A percentile compares a stretch with the other conserved stretches of the same genome.
phyloP scores from a whole-genome alignment of 2,797 vertebrate species.

The Danio kyathit region DNA sequence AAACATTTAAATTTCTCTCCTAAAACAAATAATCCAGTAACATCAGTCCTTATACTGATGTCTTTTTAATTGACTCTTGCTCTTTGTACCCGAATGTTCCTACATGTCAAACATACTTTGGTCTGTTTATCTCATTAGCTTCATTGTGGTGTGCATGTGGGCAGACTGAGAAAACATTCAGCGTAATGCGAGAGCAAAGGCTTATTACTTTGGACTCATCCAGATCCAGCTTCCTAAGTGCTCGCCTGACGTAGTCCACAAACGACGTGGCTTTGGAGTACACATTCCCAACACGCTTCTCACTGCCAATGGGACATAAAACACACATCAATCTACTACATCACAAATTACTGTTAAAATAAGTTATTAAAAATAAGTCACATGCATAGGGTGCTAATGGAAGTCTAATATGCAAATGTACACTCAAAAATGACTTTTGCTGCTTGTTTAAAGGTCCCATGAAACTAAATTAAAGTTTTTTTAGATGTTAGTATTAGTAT shows the following conservation, averaged over 20 bases:
- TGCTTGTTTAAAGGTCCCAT: too few relatives aligned
- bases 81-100: background rate
- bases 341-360: background rate
- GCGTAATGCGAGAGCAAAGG: conserved; percentile 15
- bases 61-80: conserved; percentile 11
- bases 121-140: conserved; percentile 23
- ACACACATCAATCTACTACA: background rate
- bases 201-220: conserved; percentile 87
- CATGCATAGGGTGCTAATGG: background rate
- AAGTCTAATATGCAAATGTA: too few relatives aligned
- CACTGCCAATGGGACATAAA: conserved; percentile 66
- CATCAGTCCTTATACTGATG: background rate
- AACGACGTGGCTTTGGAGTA: conserved; percentile 93
- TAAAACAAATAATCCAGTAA: background rate
- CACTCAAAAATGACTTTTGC: too few relatives aligned
- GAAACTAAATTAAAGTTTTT: too few relatives aligned
- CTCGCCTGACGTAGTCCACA: conserved; percentile 90
- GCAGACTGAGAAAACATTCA: conserved; percentile 23
- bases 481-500: too few relatives aligned
- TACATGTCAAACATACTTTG: background rate
- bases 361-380: background rate
- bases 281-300: conserved; percentile 91
- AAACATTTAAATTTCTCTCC: background rate
- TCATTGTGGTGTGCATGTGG: conserved; percentile 5
- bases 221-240: conserved; percentile 88